Base-by-base conservation (phyloP, 64 coral and sea anemone genomes). In the Platygyra sinensis region DNA sequence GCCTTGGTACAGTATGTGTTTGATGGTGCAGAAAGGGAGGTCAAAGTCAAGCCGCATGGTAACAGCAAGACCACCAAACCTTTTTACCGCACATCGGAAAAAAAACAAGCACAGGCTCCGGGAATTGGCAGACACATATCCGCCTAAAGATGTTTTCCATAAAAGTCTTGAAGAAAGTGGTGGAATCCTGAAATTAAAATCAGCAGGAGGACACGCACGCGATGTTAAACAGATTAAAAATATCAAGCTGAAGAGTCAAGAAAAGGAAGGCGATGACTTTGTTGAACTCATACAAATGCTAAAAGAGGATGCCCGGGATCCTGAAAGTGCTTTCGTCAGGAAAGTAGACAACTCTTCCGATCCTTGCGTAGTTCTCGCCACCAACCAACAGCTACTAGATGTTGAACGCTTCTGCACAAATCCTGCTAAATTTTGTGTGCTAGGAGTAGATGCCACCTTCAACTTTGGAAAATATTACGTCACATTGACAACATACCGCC, bases 1-100 rank as follows among this genome's bases (percentile, higher is more conserved):
- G 87, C 72, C 32, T 92, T 92, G 59, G 85, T 95, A 8, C 86
- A 95, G 49, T 89, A 95, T 73, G 67, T 91, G 15, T 95, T 91
- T 77, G 89, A 95, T 63, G 82, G 67, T 61, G n/a, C 32, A n/a
- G 89, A 95, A 81, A 52, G 75, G 17, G 57, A 73, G 42, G 72
- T 96, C 20, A 89, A 89, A 32, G 86, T 95, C 10, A 88, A 90
- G 42, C 29, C 65, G 17, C 93, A 91, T 74, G 93, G 93, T 30
- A 95, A 95, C 79, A 60, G 38, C 72, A 89, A 74, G 81, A 86
- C 10, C 30, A 67, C 42, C n/a, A 89, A 92, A 46, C 77, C 94
- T 36, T 92, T 79, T 67, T 79, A 86, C 50, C 69, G 94, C 49
- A 92, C 92, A 1, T 89, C 77, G 60, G 55, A 94, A 51, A 71